A percentile compares a stretch with the other conserved stretches of the same genome.
Conservation (phyloP, 2,113 vertebrate genomes). For the Corythoichthys haematopterus region DNA sequence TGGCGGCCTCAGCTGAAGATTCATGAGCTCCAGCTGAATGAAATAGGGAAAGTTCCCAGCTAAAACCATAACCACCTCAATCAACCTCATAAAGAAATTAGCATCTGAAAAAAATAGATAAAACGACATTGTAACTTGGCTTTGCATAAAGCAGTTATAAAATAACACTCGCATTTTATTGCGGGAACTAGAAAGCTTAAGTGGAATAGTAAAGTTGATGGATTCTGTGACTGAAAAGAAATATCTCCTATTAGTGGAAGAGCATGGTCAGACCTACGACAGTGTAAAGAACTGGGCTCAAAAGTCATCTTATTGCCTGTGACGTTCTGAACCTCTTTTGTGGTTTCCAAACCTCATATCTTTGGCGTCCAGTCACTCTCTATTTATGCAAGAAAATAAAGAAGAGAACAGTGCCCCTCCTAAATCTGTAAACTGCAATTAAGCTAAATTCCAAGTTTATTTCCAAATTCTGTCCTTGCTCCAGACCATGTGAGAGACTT, state of each 20-base stretch:
- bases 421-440: conserved; percentile 80
- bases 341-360: conserved; percentile 75
- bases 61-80: conserved; percentile 17
- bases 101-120: conserved; percentile 22
- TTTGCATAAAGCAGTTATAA: conserved; percentile 36
- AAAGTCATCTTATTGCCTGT: conserved; percentile 63
- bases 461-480: conserved; percentile 73
- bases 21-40: conserved; percentile 26
- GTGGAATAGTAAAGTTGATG: conserved; percentile 47
- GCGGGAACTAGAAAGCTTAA: conserved; percentile 29
- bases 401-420: conserved; percentile 76
- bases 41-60: conserved; percentile 23
- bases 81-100: conserved; percentile 32
- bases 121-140: conserved; percentile 29
- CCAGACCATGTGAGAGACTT: conserved; percentile 76
- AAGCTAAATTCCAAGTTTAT: conserved; percentile 79
- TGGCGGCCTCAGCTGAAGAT: conserved; percentile 21
- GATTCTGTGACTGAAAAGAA: conserved; percentile 40
- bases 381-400: conserved; percentile 80
- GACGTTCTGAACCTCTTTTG: conserved; percentile 72
- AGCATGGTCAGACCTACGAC: conserved; percentile 25
- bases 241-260: conserved; percentile 28
- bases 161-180: conserved; percentile 37
- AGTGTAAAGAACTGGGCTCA: conserved; percentile 43
- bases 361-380: conserved; percentile 72